Conservation (phyloP, 2,888 invertebrate species). For the Sphecodes monilicornis region DNA sequence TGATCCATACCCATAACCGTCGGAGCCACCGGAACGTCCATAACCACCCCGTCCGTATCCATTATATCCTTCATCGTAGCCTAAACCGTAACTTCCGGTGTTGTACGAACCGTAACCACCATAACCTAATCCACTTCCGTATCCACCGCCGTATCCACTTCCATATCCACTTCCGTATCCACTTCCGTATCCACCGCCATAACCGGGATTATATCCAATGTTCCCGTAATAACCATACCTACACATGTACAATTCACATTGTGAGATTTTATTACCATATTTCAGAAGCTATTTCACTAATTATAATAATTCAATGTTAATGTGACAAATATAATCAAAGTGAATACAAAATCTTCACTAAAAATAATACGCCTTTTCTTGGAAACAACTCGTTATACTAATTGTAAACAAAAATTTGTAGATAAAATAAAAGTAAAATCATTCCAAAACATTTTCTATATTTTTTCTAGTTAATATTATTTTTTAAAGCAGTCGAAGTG, state of each 20-base stretch:
- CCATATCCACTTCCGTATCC: conserved; percentile 58
- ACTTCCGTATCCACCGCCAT: conserved; percentile 34
- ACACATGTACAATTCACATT: conserved; percentile 20
- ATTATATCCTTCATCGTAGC: conserved; percentile 62
- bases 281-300: too few relatives aligned
- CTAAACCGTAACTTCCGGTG: conserved; percentile 46
- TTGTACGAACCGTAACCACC: conserved; percentile 30
- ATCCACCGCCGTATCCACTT: conserved; percentile 50
- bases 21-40: conserved; percentile 52
- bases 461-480: too few relatives aligned
- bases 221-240: conserved; percentile 74
- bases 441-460: too few relatives aligned
- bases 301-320: too few relatives aligned
- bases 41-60: conserved; percentile 65
- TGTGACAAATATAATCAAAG: too few relatives aligned
- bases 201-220: conserved; percentile 40
- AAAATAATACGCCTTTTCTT: too few relatives aligned
- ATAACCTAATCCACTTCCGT: conserved; percentile 53
- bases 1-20: conserved; percentile 72
- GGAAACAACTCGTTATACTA: too few relatives aligned
- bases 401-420: too few relatives aligned
- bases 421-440: too few relatives aligned
- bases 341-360: too few relatives aligned
- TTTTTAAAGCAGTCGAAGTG: too few relatives aligned
- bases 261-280: not conserved